Evolutionary conservation across 1,140 invertebrate genomes (phyloP), one percentile per base, ranked within the genome.

Genomic region (Pogonognathellus flavescens): DNA sequence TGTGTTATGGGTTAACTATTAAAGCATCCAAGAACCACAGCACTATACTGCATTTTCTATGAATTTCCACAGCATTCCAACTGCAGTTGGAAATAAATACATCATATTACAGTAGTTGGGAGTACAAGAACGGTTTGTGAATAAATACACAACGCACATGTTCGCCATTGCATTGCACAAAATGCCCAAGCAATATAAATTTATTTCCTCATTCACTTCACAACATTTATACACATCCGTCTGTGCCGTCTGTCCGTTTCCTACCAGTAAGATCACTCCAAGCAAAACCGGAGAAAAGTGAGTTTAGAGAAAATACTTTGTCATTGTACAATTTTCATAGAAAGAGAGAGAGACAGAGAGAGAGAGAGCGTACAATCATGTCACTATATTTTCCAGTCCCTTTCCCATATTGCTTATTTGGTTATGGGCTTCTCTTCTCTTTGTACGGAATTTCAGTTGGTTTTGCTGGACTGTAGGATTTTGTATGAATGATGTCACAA

Each of bases 121-220:
- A 70, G 1, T 31, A 22, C 22, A 20, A 0, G 62, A 25, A 13
- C 16, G 66, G 53, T 57, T 14, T 6, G 16, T 76, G 41, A 76
- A 72, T 18, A 9, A 8, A 41, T 18, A 16, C 25, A 50, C 41
- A 16, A 49, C 41, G 14, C 70, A 41, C 31, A 41, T 41, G 31
- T 6, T 6, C 1, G 31, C 31, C 6, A 41, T 41, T 41, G 31
- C 31, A 6, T 3, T 41, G 49, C 70, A 49, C 70, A 50, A 31
- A 76, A 76, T 76, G 41, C 31, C 49, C 31, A n/a, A n/a, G 70
- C 70, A 76, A 76, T 76, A 76, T 76, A 76, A 76, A 76, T 76
- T 76, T 76, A 76, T 76, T 50, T 76, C 70, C 70, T 76, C 70
- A 76, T 76, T 31, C 70, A 76, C 70, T 76, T 76, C 31, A 76